Base-by-base conservation (phyloP, 2,797 vertebrate species). In the Alauda arvensis region DNA sequence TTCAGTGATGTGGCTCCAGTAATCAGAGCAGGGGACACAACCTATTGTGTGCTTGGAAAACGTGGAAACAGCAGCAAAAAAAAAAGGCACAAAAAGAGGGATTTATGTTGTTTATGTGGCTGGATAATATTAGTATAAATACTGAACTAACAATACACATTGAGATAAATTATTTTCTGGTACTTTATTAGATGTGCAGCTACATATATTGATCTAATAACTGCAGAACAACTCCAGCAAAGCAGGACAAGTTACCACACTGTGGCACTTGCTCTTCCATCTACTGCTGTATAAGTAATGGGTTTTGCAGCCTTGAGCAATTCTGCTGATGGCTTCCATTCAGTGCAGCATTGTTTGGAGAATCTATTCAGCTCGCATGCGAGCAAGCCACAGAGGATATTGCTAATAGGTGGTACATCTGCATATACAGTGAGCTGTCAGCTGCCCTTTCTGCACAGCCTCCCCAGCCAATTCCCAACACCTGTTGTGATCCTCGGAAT, bases 381-480 rank as follows among this genome's bases (percentile, higher is more conserved):
- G 48, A 88, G 93, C 87, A 92, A 88, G 81, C 77, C 93, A 82
- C 92, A 81, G 53, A 93, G 84, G 91, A 37, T 83, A 66, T 85
- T 90, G 74, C 89, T 88, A 75, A 90, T 77, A 85, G 87, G 83
- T 70, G 85, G 49, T 88, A 72, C 71, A 82, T 85, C 88, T 93
- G 93, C 91, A 91, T 75, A 78, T 66, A 79, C 77, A 60, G 77
- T 49, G 53, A 87, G 91, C 71, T 93, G 90, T 86, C 62, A 85
- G 94, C 87, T 48, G 60, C 90, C 85, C 85, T 71, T 70, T 67
- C 77, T 49, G 63, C 83, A 81, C 6, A 87, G 75, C 83, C 86
- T 92, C 87, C 92, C 93, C 86, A 68, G 80, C 87, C 94, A 91
- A 93, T 92, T 93, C 63, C 40, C 76, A 88, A 76, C 95, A 95